Evolutionary conservation across 2,113 vertebrate genomes (phyloP).

Genomic region (Nibea coibor): DNA sequence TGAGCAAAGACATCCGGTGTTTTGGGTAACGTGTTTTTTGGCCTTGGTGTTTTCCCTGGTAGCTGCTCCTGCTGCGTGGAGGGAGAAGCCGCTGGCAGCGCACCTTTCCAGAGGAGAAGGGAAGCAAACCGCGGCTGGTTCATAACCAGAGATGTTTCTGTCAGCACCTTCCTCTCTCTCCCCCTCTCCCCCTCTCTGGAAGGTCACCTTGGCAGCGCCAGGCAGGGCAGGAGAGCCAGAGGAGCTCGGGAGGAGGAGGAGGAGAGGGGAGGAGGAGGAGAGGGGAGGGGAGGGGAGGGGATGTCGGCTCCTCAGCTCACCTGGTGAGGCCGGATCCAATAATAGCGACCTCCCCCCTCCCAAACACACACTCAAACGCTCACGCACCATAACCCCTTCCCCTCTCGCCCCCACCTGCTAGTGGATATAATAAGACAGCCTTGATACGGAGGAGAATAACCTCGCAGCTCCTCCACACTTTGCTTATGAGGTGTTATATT

Average conservation of each 20-base stretch:
- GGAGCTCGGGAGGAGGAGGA: slow-evolving; percentile 9
- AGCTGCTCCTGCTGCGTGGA: slow-evolving; percentile 36
- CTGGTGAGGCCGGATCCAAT: slow-evolving; percentile 80
- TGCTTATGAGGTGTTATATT: slow-evolving; percentile 65
- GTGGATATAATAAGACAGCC: slow-evolving; percentile 39
- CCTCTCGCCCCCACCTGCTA: slow-evolving; percentile 69
- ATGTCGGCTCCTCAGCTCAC: slow-evolving; percentile 76
- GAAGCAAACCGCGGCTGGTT: slow-evolving; percentile 59
- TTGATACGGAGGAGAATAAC: slow-evolving; percentile 62
- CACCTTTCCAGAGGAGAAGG: slow-evolving; percentile 49
- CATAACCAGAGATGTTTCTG: slow-evolving; percentile 66
- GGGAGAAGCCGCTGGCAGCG: slow-evolving; percentile 53
- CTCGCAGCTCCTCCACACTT: slow-evolving; percentile 44
- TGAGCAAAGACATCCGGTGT: slow-evolving; percentile 47
- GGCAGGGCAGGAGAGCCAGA: slow-evolving; percentile 70
- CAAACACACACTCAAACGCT: background rate
- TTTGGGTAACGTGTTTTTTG: slow-evolving; percentile 38
- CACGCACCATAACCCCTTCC: too few species aligned
- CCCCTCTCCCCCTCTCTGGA: slow-evolving; percentile 26
- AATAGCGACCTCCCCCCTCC: slow-evolving; percentile 41
- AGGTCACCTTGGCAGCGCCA: slow-evolving; percentile 80
- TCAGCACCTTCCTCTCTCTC: slow-evolving; percentile 61
- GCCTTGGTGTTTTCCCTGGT: slow-evolving; percentile 34
- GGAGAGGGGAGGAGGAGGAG: background rate
- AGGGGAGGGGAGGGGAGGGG: slow-evolving; percentile 31